Evolutionary conservation across 2,797 vertebrate genomes (phyloP).

Genomic region (Clamator glandarius): DNA sequence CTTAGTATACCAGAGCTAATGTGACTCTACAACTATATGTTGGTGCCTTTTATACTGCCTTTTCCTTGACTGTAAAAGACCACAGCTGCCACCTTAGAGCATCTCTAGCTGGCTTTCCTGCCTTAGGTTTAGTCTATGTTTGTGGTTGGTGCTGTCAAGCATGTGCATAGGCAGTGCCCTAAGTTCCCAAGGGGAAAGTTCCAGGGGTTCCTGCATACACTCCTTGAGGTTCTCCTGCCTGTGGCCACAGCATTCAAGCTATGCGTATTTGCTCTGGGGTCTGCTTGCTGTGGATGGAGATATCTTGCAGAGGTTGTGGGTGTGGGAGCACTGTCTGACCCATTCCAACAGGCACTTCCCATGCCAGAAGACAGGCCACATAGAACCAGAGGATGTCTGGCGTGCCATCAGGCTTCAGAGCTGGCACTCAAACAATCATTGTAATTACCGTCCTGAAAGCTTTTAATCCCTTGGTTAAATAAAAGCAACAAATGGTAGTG

Average conservation of each 20-base stretch:
- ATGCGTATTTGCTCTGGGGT: not conserved
- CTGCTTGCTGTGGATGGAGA: not conserved
- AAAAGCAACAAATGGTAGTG: constrained; percentile 4
- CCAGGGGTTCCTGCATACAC: rapidly evolving
- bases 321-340: not conserved
- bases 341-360: not conserved
- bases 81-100: not conserved
- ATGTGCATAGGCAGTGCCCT: not conserved
- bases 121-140: not conserved
- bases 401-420: not conserved
- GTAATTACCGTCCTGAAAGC: constrained; percentile 44
- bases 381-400: not conserved
- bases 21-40: not conserved
- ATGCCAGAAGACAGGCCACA: not conserved
- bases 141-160: rapidly evolving
- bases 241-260: rapidly evolving
- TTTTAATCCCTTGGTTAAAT: constrained; percentile 48
- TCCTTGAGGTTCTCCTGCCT: not conserved
- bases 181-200: not conserved
- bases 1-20: not conserved
- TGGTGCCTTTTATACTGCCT: not conserved
- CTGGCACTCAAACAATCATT: not conserved
- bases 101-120: not conserved
- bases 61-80: not conserved
- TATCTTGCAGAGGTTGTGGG: not conserved